Base-by-base conservation (phyloP, 1,140 invertebrate genomes). In the Polyergus mexicanus region DNA sequence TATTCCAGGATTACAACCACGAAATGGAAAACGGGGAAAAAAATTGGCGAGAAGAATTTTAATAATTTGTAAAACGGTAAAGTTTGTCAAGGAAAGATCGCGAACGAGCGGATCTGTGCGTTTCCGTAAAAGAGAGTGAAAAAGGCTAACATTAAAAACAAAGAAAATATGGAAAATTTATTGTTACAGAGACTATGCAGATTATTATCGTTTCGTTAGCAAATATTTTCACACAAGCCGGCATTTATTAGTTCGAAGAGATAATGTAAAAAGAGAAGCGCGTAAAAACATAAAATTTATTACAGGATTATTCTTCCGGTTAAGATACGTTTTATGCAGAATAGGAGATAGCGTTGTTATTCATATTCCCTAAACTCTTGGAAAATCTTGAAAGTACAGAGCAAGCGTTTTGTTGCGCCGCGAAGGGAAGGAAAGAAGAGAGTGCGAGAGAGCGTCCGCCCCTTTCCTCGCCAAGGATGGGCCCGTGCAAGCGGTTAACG, bases 401-500 rank as follows among this genome's bases (percentile, higher is more conserved):
- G 63, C 63, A 25, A 80, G 75, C 75, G 41, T 85, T 85, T 85
- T 80, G 84, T 65, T 74, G 69, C 51, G 51, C 66, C 11, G 56
- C 47, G 60, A 22, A 56, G 58, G n/a, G 51, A 54, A 65, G 62
- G 66, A 74, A 69, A 62, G 66, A 74, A 28, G 60, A 62, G 47
- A 51, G 62, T 44, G 86, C n/a, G n/a, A n/a, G 81, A 90, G 63
- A 86, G 75, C 62, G 75, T 77, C 86, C 92, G 69, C 87, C 85
- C 91, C 85, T 87, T 88, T 86, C 74, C 84, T 74, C 81, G 87
- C 63, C 44, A 74, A 80, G 86, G 75, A 68, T 85, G 86, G 72
- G 81, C 77, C 86, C 86, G 90, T 87, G 92, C 92, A 92, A 92
- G 93, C 90, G 92, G 93, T 94, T 94, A 94, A 94, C 93, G 94